Conservation (phyloP, 1,140 invertebrate genomes). For the Arion vulgaris region DNA sequence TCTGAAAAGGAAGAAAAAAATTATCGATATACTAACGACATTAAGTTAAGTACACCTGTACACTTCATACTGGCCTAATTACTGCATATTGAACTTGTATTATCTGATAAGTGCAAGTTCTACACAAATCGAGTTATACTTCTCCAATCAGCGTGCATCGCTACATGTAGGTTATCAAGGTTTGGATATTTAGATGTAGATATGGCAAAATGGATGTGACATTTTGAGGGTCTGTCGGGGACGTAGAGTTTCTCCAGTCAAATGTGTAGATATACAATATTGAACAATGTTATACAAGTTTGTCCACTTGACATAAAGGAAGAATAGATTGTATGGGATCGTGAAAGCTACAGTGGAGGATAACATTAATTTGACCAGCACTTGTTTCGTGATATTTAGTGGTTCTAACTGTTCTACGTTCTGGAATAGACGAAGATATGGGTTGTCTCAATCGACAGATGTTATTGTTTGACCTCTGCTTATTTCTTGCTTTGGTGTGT, state of each 20-base stretch:
- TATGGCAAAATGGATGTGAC: neutral
- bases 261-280: too few species aligned
- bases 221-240: neutral
- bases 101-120: neutral
- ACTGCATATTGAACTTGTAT: neutral
- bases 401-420: too few species aligned
- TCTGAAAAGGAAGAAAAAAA: too few species aligned
- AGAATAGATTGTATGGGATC: too few species aligned
- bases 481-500: neutral
- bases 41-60: too few species aligned
- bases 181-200: neutral
- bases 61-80: neutral
- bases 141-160: neutral
- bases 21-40: too few species aligned
- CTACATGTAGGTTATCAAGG: neutral
- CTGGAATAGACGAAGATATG: neutral
- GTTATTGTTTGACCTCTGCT: neutral
- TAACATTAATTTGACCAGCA: too few species aligned
- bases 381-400: too few species aligned
- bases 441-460: neutral
- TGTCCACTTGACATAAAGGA: too few species aligned
- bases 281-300: too few species aligned
- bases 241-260: too few species aligned
- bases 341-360: too few species aligned
- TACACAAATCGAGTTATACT: neutral